A percentile compares a stretch with the other conserved stretches of the same genome.
These are phyloP conservation scores for Trochalopteron elliotii DNA, from an alignment of 2,113 vertebrate genomes.

Conservation along the genomic window DNA sequence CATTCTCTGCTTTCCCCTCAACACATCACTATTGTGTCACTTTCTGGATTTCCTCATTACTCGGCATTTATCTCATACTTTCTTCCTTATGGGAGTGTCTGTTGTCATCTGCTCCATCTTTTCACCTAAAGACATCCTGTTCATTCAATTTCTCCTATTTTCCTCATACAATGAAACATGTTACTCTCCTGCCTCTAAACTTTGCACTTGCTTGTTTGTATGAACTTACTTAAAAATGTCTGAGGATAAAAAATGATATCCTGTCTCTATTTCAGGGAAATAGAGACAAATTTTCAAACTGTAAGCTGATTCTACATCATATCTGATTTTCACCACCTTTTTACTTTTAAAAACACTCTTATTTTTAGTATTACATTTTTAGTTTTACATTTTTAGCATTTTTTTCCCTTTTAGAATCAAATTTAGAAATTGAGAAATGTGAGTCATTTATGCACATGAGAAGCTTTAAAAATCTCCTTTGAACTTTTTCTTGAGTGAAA, in stretches of 20 bases:
- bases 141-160: neutral
- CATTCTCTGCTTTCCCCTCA: neutral
- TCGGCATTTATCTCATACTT: neutral
- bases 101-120: neutral
- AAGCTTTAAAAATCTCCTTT: neutral
- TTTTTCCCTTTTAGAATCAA: neutral
- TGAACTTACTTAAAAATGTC: neutral
- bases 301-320: neutral
- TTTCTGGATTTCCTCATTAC: neutral
- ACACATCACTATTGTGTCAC: neutral
- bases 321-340: neutral
- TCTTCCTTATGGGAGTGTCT: neutral
- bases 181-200: neutral
- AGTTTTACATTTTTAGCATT: neutral
- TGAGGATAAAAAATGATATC: neutral
- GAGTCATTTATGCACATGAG: neutral
- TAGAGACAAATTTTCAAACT: neutral
- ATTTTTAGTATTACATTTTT: neutral
- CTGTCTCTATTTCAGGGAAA: neutral
- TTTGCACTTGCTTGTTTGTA: neutral
- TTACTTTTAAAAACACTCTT: neutral
- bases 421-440: neutral
- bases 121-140: neutral
- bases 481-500: neutral
- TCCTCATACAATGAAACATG: neutral